These are phyloP conservation scores for Cherax destructor DNA, from an alignment of 1,140 invertebrate species.

Conservation along the genomic window DNA sequence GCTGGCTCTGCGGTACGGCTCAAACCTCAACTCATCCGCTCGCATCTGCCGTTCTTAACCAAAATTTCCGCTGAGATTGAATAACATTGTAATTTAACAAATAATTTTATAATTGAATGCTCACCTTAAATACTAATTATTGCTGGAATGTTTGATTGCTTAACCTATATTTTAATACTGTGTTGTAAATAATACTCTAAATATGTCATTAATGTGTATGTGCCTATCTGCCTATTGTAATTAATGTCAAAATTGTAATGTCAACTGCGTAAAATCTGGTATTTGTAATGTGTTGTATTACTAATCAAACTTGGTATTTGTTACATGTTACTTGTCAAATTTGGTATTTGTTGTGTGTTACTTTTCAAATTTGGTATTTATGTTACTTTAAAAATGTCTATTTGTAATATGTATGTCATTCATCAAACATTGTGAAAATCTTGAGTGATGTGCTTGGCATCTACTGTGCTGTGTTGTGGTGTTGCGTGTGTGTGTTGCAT, in stretches of 20 bases:
- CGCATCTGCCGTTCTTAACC: neutral
- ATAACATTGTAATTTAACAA: neutral
- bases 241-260: constrained; percentile 2
- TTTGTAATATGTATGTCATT: neutral
- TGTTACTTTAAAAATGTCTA: neutral
- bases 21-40: constrained; percentile 5
- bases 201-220: neutral
- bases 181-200: neutral
- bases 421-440: neutral
- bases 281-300: too few relatives aligned
- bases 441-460: neutral
- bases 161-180: neutral
- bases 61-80: neutral
- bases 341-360: too few relatives aligned
- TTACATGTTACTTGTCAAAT: neutral
- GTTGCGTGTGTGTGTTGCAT: neutral
- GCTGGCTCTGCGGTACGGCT: neutral
- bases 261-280: neutral
- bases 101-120: neutral
- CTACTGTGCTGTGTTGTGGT: neutral
- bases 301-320: too few relatives aligned
- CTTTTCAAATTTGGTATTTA: neutral
- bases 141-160: neutral
- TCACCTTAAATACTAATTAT: neutral
- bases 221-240: neutral